Evolutionary conservation across 2,113 vertebrate genomes (phyloP).

Genomic region (Chionomys nivalis): DNA sequence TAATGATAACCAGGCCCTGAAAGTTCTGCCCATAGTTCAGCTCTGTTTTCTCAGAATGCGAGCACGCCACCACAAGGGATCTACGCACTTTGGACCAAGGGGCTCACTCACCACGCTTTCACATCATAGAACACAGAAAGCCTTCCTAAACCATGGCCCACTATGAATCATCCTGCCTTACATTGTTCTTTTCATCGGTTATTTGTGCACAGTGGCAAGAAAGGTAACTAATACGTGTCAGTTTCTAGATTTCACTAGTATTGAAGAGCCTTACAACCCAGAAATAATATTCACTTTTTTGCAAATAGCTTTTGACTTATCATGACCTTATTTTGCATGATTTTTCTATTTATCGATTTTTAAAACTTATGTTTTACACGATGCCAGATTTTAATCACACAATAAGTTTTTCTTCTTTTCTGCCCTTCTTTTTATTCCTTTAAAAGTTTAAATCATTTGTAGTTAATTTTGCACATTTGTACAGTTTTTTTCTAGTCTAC

Average conservation of each 20-base stretch:
- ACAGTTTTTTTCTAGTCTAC: background rate
- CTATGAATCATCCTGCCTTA: background rate
- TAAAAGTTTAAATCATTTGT: background rate
- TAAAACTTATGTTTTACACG: background rate
- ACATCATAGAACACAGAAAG: background rate
- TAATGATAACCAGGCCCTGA: background rate
- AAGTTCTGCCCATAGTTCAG: too few relatives aligned
- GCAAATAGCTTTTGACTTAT: slow-evolving; percentile 1
- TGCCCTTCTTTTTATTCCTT: background rate
- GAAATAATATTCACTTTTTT: background rate
- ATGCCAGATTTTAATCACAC: background rate
- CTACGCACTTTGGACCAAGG: background rate
- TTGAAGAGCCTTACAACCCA: background rate
- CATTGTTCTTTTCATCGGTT: too few relatives aligned
- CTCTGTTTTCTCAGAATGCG: background rate
- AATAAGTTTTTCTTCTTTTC: background rate
- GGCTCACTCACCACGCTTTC: background rate
- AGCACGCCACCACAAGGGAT: background rate
- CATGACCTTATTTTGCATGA: background rate
- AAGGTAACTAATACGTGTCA: background rate
- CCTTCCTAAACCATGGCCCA: too few relatives aligned
- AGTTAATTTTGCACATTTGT: background rate
- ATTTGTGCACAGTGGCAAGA: background rate
- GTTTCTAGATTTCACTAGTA: background rate
- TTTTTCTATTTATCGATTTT: background rate